Evolutionary conservation across 2,888 invertebrate species (phyloP).

Genomic region (Pheosia gnoma): DNA sequence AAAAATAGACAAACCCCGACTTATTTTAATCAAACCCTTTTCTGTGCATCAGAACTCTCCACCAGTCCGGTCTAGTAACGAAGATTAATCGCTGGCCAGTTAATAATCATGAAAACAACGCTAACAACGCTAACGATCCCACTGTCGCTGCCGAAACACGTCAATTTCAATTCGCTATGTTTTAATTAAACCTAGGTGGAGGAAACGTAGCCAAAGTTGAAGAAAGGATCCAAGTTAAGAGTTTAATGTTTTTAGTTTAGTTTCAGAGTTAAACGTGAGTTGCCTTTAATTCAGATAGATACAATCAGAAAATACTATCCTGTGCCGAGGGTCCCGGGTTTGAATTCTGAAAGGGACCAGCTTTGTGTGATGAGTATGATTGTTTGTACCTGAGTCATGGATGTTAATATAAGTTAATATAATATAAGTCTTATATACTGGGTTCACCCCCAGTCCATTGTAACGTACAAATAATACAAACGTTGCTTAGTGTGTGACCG

Average conservation of each 20-base stretch:
- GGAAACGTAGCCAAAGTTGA: background rate
- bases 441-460: too few relatives aligned
- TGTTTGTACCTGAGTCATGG: too few relatives aligned
- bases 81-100: constrained; percentile 61
- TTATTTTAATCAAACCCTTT: background rate
- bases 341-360: too few relatives aligned
- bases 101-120: constrained; percentile 74
- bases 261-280: background rate
- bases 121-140: constrained; percentile 24
- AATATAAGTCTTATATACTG: too few relatives aligned
- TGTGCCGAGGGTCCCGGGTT: too few relatives aligned
- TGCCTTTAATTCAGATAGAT: background rate
- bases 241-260: constrained; percentile 1
- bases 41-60: background rate
- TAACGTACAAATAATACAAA: too few relatives aligned
- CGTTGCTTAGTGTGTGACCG: too few relatives aligned
- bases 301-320: background rate
- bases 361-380: too few relatives aligned
- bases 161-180: constrained; percentile 65
- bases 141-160: constrained; percentile 44
- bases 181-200: constrained; percentile 58
- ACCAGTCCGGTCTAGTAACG: constrained; percentile 45
- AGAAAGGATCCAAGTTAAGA: background rate
- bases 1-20: background rate
- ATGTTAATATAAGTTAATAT: too few relatives aligned